Evolutionary conservation across 2,888 invertebrate genomes (phyloP).

Genomic region (Priocnemis perturbator): DNA sequence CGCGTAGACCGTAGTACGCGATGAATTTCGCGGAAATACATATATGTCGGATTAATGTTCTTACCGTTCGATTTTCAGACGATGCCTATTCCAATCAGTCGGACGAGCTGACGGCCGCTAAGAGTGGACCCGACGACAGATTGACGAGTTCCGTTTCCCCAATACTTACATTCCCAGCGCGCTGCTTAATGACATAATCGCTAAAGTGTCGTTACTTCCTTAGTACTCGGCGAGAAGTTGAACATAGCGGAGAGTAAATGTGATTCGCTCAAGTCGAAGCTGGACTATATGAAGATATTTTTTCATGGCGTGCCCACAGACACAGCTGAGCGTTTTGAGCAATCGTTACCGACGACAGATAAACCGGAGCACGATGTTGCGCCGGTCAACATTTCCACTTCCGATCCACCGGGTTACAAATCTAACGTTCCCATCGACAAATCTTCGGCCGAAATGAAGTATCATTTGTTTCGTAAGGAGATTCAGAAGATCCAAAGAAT

Average conservation of each 20-base stretch:
- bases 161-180: not conserved
- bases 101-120: conserved; percentile 19
- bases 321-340: not conserved
- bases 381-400: too few relatives aligned
- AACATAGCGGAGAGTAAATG: conserved; percentile 74
- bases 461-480: too few relatives aligned
- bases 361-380: too few relatives aligned
- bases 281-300: conserved; percentile 74
- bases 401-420: too few relatives aligned
- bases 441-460: too few relatives aligned
- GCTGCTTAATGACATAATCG: not conserved
- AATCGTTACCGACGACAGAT: too few relatives aligned
- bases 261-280: conserved; percentile 72
- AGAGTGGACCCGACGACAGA: conserved; percentile 44
- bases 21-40: too few relatives aligned
- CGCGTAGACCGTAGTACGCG: too few relatives aligned
- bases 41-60: too few relatives aligned
- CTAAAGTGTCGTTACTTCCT: not conserved
- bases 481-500: too few relatives aligned
- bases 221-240: conserved; percentile 75
- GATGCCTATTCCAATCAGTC: conserved; percentile 9
- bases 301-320: conserved; percentile 63
- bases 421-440: too few relatives aligned
- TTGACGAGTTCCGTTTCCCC: conserved; percentile 44
- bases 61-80: conserved; percentile 17